Evolutionary conservation across 2,888 invertebrate genomes (phyloP), one percentile per base, ranked within the genome.

Genomic region (Stramonita haemastoma): DNA sequence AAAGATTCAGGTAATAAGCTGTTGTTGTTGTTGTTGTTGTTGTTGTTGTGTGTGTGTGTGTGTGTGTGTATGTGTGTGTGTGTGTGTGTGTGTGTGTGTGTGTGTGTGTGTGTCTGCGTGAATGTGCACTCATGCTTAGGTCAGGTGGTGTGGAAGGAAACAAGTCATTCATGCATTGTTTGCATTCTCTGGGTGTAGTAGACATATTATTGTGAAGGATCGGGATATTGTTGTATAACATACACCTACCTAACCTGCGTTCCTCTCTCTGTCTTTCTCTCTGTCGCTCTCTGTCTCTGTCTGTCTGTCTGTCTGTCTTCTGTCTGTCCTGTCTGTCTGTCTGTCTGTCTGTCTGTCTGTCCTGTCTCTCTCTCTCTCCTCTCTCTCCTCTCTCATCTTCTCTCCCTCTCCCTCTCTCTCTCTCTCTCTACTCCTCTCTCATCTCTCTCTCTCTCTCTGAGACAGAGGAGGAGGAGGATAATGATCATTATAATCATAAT

Each of bases 1-100:
- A 91, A 92, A 87, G 92, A 92, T 70, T 91, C 92, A 86, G 92
- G 92, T 92, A 85, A 46, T 88, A 83, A 26, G 6, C 15, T 26
- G 1, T 84, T 13, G n/a, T 13, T 22, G n/a, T 2, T 36, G 26
- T 22, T 29, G 32, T 79, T 79, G 29, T 77, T n/a, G 77, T 8
- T 77, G n/a, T 77, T 17, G 26, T 17, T 4, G 15, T 19, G 36
- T 46, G 83, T n/a, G 83, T 29, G 8, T 84, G 83, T 22, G 46
- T 56, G 13, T 84, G 83, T 84, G 46, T 19, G 77, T 81, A 32
- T 81, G 81, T 81, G 81, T 81, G 81, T 81, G 81, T 81, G 81
- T 81, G 81, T 81, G 81, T 81, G 81, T 83, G 83, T 34, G 83
- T 83, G 83, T 34, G 83, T 83, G 83, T 34, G 83, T 83, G 83